A percentile compares a stretch with the other conserved stretches of the same genome.
Evolutionary conservation across 2,113 vertebrate species (phyloP).

Genomic region (Saguinus imperator): DNA sequence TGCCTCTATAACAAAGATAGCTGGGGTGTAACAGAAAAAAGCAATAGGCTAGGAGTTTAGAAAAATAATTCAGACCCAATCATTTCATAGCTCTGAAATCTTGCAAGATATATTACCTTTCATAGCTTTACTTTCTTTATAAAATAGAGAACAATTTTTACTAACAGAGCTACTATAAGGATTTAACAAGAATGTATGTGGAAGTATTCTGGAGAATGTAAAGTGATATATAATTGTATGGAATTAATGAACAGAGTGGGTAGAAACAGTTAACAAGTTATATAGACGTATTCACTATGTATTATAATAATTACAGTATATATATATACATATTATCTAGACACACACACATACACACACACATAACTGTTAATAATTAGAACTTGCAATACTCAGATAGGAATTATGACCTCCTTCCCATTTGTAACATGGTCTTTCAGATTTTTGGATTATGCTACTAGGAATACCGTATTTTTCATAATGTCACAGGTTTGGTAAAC

Average conservation of each 20-base stretch:
- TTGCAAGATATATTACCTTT: not conserved
- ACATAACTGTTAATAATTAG: not conserved
- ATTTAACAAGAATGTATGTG: constrained; percentile 48
- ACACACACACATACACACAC: not conserved
- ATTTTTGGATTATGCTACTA: not conserved
- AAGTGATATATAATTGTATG: constrained; percentile 19
- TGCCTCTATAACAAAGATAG: not conserved
- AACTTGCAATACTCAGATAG: constrained; percentile 17
- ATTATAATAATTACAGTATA: not conserved
- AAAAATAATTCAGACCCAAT: constrained; percentile 2
- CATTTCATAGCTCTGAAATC: constrained; percentile 43
- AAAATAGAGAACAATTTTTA: not conserved
- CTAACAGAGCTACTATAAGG: not conserved
- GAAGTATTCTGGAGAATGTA: constrained; percentile 41
- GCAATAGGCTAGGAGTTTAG: not conserved
- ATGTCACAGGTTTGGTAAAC: not conserved
- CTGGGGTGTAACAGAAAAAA: constrained; percentile 25
- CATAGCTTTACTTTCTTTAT: constrained; percentile 19
- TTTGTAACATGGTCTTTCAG: constrained; percentile 32
- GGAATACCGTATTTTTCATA: not conserved
- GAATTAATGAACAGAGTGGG: constrained; percentile 27
- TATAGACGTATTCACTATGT: not conserved
- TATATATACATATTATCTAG: not conserved
- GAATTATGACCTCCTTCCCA: not conserved
- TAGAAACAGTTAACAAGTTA: not conserved